phyloP scores from a whole-genome alignment of 1,140 invertebrate genomes.

The Brachionus sp. region DNA sequence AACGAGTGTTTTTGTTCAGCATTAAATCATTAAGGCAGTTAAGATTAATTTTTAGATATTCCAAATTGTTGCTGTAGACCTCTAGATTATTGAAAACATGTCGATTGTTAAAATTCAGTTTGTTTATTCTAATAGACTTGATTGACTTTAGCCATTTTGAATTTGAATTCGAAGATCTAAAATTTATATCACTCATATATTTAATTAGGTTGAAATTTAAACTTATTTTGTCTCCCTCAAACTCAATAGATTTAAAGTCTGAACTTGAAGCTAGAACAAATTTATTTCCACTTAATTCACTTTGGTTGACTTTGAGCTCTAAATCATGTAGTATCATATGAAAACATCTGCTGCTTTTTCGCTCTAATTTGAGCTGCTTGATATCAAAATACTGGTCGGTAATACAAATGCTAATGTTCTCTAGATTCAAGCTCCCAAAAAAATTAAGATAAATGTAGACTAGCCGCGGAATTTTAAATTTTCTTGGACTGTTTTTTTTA shows the following conservation, averaged over 20 bases:
- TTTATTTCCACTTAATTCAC: neutral
- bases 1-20: neutral
- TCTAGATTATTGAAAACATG: slow-evolving; percentile 11
- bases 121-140: neutral
- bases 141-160: neutral
- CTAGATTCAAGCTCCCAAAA: neutral
- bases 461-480: neutral
- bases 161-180: neutral
- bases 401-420: neutral
- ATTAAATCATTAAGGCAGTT: neutral
- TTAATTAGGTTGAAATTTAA: neutral
- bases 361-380: neutral
- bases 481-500: neutral
- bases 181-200: neutral
- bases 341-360: neutral
- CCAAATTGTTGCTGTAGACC: slow-evolving; percentile 8
- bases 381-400: neutral
- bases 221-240: neutral
- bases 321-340: neutral
- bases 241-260: neutral
- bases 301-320: neutral
- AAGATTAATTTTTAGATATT: neutral
- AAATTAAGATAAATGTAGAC: neutral
- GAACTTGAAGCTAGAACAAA: neutral
- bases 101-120: neutral